Conservation (phyloP, 2,797 vertebrate species). For the Typhlichthys eigenmanni region DNA sequence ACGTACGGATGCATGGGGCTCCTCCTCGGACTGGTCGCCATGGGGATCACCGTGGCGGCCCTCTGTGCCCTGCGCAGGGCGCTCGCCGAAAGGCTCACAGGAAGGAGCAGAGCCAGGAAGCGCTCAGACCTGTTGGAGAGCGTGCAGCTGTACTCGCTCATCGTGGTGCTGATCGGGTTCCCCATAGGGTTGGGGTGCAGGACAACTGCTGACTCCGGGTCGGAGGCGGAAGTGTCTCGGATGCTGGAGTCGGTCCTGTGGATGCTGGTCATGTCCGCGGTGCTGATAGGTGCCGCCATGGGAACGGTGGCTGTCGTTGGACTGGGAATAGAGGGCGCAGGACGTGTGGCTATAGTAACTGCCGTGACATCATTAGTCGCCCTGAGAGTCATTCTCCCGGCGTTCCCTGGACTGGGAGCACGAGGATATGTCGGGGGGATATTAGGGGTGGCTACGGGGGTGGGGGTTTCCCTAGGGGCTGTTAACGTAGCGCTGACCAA, state of each 20-base stretch:
- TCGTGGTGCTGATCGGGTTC: slow-evolving; percentile 57
- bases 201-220: slow-evolving; percentile 1
- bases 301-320: slow-evolving; percentile 60
- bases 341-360: slow-evolving; percentile 41
- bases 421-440: slow-evolving; percentile 39
- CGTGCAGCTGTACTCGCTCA: slow-evolving; percentile 60
- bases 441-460: slow-evolving; percentile 53
- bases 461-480: slow-evolving; percentile 59
- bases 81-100: slow-evolving; percentile 24
- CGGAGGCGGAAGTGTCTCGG: slow-evolving; percentile 39
- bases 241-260: slow-evolving; percentile 62
- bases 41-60: slow-evolving; percentile 35
- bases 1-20: slow-evolving; percentile 49
- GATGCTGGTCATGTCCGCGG: slow-evolving; percentile 58
- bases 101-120: slow-evolving; percentile 11
- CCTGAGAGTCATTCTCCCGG: slow-evolving; percentile 44
- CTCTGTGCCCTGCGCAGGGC: slow-evolving; percentile 42
- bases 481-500: slow-evolving; percentile 49
- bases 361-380: slow-evolving; percentile 42
- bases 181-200: slow-evolving; percentile 49
- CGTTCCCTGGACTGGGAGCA: slow-evolving; percentile 23
- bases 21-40: slow-evolving; percentile 38
- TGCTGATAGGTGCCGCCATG: slow-evolving; percentile 59
- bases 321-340: slow-evolving; percentile 40
- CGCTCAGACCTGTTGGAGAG: slow-evolving; percentile 47